Conservation (phyloP, 2,797 vertebrate genomes). For the Urosaurus nigricauda region DNA sequence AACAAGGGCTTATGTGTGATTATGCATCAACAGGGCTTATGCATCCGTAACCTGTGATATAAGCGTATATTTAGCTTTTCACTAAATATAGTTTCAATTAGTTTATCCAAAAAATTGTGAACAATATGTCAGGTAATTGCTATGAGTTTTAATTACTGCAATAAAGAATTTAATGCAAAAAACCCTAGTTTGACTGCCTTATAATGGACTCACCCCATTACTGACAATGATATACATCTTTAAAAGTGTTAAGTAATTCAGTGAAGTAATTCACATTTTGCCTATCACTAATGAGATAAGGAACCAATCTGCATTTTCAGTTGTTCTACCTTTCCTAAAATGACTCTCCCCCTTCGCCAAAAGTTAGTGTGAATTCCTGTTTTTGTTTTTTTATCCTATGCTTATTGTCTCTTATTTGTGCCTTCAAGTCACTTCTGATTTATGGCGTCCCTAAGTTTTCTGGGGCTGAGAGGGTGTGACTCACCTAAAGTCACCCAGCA, state of each 20-base stretch:
- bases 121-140: slow-evolving; percentile 73
- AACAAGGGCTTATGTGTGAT: neutral
- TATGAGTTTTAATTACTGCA: slow-evolving; percentile 79
- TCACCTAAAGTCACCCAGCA: too few species aligned
- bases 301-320: slow-evolving; percentile 56
- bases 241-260: slow-evolving; percentile 71
- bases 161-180: slow-evolving; percentile 72
- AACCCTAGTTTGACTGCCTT: slow-evolving; percentile 64
- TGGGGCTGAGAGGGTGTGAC: too few species aligned
- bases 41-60: slow-evolving; percentile 34
- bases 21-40: neutral
- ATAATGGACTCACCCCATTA: slow-evolving; percentile 72
- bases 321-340: slow-evolving; percentile 34
- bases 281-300: slow-evolving; percentile 48
- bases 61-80: slow-evolving; percentile 69
- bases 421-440: too few species aligned
- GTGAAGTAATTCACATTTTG: slow-evolving; percentile 61
- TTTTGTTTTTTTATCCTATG: slow-evolving; percentile 1
- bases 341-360: accelerated
- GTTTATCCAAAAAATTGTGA: slow-evolving; percentile 66
- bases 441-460: too few species aligned
- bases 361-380: neutral
- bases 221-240: slow-evolving; percentile 70
- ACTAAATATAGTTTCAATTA: slow-evolving; percentile 64
- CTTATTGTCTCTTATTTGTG: neutral